Evolutionary conservation across 2,797 vertebrate genomes (phyloP), one percentile per base, ranked within the genome.

Genomic region (Rhinoraja longicauda): DNA sequence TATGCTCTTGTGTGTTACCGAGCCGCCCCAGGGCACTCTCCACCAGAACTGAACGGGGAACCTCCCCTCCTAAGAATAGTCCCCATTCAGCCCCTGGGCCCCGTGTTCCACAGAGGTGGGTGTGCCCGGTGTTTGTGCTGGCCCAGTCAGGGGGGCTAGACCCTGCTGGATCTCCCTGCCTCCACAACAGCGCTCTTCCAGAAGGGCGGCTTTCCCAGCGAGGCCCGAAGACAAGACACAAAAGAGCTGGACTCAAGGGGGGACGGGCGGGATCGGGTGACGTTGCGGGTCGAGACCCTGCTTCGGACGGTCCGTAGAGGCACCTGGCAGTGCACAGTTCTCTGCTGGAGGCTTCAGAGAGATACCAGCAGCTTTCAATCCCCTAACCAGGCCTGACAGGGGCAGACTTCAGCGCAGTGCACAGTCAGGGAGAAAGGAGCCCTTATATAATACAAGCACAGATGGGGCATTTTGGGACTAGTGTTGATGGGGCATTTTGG

Each of bases 81-180:
- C 53, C 24, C 64, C 45, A 92, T 92, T 92, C 90, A 92, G 90
- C 70, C 32, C 7, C 0, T 36, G 7, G 67, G 62, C 86, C 75
- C 90, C 73, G 39, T 75, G 53, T 39, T 73, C 70, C 90, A 75
- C 36, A 75, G 39, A 92, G 90, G 67, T 29, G 90, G 57, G 90
- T n/a, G n/a, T n/a, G n/a, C n/a, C 70, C 26, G n/a, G 90, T 92
- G 70, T 92, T 92, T 92, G 90, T 92, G 26, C 90, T 92, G 90
- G 90, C 86, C 17, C 32, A 67, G 45, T 2, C 45, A 45, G 45
- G 45, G 45, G 45, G n/a, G n/a, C n/a, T n/a, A n/a, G n/a, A n/a
- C n/a, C n/a, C n/a, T n/a, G n/a, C n/a, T n/a, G n/a, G n/a, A n/a
- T n/a, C n/a, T n/a, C n/a, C n/a, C n/a, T n/a, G n/a, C n/a, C n/a